These are phyloP conservation scores for Nothura maculosa DNA, from an alignment of 2,797 vertebrate species.

Conservation along the genomic window DNA sequence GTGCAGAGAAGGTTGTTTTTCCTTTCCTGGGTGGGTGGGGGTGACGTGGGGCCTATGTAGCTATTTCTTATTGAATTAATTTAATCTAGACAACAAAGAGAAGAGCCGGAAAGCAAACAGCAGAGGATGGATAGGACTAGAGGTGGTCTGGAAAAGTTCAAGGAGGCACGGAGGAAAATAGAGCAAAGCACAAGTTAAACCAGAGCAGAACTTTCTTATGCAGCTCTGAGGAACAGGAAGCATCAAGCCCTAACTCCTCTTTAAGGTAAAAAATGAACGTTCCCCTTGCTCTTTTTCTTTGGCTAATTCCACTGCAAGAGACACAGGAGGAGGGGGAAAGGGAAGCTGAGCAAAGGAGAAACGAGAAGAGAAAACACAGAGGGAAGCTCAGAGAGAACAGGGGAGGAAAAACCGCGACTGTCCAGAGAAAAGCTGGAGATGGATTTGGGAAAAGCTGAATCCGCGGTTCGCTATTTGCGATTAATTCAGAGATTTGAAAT, in stretches of 20 bases:
- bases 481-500: slow-evolving; percentile 62
- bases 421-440: not conserved
- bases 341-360: not conserved
- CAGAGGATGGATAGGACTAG: not conserved
- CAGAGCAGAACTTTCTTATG: not conserved
- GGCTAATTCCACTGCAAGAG: slow-evolving; percentile 8
- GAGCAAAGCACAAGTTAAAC: not conserved
- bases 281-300: not conserved
- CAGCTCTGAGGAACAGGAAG: not conserved
- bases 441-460: not conserved
- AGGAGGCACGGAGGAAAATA: not conserved
- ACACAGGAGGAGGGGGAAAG: not conserved
- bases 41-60: not conserved
- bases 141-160: not conserved
- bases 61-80: not conserved
- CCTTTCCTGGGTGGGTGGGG: rapidly evolving
- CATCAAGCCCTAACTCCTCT: not conserved
- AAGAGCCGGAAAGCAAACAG: not conserved
- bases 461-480: slow-evolving; percentile 21
- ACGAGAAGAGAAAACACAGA: slow-evolving; percentile 28
- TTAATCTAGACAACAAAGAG: not conserved
- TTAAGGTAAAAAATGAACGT: not conserved
- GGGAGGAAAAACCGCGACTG: not conserved
- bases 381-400: slow-evolving; percentile 2
- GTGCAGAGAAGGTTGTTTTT: not conserved